Base-by-base conservation (phyloP, 2,888 invertebrate genomes). In the Hemistola chrysoprasaria region DNA sequence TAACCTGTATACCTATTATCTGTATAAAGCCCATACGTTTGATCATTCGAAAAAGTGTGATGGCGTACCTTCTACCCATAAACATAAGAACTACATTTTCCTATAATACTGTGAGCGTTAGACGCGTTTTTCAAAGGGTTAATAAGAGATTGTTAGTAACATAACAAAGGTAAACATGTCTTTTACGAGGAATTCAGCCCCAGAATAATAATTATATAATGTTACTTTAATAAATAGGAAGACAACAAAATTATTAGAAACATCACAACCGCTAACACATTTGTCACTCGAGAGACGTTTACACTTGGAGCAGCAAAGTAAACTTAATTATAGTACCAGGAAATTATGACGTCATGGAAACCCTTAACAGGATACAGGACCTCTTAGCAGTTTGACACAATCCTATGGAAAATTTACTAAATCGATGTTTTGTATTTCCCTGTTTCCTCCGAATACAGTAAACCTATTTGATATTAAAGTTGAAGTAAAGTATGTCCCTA, bases 141-240 rank as follows among this genome's bases (percentile, higher is more conserved):
- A 47, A 36, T 40, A 28, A 42, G 26, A 44, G 29, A 40, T 36
- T 30, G 68, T 75, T 72, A 71, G 61, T 68, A 73, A 65, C 60
- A 66, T 55, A 65, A 60, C 62, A 67, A 66, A 71, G 71, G 67
- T 73, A 68, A 76, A 78, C 72, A 83, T 88, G 87, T 88, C 87
- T 88, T 87, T 88, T 88, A 64, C 55, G 72, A 83, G 82, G 80
- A 86, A 85, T 85, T 82, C 75, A 79, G 82, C 76, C 80, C 76
- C 79, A 77, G 79, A 79, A 78, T 71, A 3, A 16, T 16, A 16
- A 16, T 68, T n/a, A n/a, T n/a, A n/a, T n/a, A n/a, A 70, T 72
- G 68, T 66, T 65, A 70, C 62, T 69, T 67, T 55, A 65, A 64
- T 57, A 62, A 65, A 34, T 74, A 75, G 84, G 85, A 85, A 84